Evolutionary conservation across 1,140 invertebrate species (phyloP).

Genomic region (Rhizoglyphus robini): DNA sequence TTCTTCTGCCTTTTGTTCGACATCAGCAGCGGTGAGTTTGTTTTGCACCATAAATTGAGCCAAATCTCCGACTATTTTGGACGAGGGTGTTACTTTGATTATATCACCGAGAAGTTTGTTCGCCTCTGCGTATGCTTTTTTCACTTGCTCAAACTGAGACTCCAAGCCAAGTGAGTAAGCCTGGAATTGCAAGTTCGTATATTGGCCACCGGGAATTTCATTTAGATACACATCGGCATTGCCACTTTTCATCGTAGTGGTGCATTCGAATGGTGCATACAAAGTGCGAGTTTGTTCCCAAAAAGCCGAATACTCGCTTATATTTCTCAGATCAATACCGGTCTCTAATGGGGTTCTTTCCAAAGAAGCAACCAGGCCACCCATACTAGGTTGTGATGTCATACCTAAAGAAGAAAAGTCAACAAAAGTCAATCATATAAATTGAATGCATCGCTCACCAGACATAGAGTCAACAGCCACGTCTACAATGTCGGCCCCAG

Average conservation of each 20-base stretch:
- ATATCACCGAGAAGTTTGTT: conserved; percentile 90
- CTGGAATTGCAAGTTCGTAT: conserved; percentile 98
- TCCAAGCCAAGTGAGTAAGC: conserved; percentile 94
- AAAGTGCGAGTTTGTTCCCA: conserved; percentile 96
- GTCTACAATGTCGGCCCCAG: conserved; percentile 94
- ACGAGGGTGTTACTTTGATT: conserved; percentile 96
- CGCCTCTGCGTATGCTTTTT: conserved; percentile 89
- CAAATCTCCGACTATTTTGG: conserved; percentile 95
- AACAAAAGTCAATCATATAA: not conserved
- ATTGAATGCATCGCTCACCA: not conserved
- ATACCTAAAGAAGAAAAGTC: conserved; percentile 47
- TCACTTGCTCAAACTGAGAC: conserved; percentile 93
- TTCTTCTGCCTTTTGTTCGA: conserved; percentile 76
- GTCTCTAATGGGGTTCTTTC: conserved; percentile 48
- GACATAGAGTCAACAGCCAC: conserved; percentile 98
- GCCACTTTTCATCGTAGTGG: conserved; percentile 95
- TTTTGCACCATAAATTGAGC: conserved; percentile 99
- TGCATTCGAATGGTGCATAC: conserved; percentile 96
- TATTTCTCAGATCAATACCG: conserved; percentile 56
- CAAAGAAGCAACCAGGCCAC: conserved; percentile 79
- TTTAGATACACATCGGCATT: conserved; percentile 98
- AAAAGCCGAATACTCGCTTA: conserved; percentile 91
- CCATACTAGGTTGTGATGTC: conserved; percentile 97
- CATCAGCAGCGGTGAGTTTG: conserved; percentile 67
- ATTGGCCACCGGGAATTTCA: conserved; percentile 98